A percentile compares a stretch with the other conserved stretches of the same genome.
Conservation (phyloP, 2,888 invertebrate genomes). For the Chouioia cunea region DNA sequence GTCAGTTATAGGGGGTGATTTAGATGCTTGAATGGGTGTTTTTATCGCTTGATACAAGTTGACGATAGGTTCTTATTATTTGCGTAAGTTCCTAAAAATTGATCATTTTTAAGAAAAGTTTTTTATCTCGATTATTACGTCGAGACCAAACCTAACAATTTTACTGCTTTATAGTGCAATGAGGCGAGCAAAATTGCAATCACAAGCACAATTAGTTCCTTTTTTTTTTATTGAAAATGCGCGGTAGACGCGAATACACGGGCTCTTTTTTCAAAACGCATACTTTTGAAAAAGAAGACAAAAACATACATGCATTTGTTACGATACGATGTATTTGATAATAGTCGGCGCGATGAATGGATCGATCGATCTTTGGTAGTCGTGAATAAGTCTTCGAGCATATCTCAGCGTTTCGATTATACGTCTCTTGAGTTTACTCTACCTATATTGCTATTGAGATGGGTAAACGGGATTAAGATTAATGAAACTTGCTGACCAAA, state of each 20-base stretch:
- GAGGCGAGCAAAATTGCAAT: slow-evolving; percentile 33
- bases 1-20: slow-evolving; percentile 27
- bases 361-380: slow-evolving; percentile 34
- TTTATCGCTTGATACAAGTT: slow-evolving; percentile 37
- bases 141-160: slow-evolving; percentile 23
- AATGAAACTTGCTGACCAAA: slow-evolving; percentile 44
- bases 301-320: slow-evolving; percentile 38
- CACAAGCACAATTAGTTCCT: slow-evolving; percentile 43
- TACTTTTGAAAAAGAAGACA: slow-evolving; percentile 28
- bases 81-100: slow-evolving; percentile 45
- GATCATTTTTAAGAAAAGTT: slow-evolving; percentile 16
- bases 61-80: slow-evolving; percentile 34
- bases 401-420: slow-evolving; percentile 41
- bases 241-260: slow-evolving; percentile 28
- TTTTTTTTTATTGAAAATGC: slow-evolving; percentile 41
- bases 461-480: slow-evolving; percentile 32
- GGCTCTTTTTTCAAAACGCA: slow-evolving; percentile 38
- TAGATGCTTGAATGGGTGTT: slow-evolving; percentile 31
- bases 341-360: slow-evolving; percentile 22
- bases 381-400: slow-evolving; percentile 33
- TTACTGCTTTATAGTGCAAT: slow-evolving; percentile 36
- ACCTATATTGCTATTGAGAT: slow-evolving; percentile 22
- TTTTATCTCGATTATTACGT: slow-evolving; percentile 15
- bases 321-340: slow-evolving; percentile 35
- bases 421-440: slow-evolving; percentile 36